Percentiles rank a stretch among this genome's conserved stretches.
These are phyloP conservation scores for Melanaphis sacchari DNA, from an alignment of 1,140 invertebrate genomes.

Conservation along the genomic window DNA sequence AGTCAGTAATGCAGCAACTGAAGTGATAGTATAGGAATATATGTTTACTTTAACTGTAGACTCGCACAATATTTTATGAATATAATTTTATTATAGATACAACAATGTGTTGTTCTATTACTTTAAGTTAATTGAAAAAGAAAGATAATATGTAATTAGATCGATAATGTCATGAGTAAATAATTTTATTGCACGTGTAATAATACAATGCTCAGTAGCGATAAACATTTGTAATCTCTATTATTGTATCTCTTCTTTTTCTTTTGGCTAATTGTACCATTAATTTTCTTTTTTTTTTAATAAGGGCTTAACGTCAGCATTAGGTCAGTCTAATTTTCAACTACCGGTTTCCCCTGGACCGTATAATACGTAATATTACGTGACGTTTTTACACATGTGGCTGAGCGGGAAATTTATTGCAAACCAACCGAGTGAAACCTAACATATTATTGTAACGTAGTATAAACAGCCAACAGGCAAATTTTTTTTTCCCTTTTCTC, in stretches of 20 bases:
- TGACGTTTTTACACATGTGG: not conserved
- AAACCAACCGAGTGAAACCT: slow-evolving; percentile 11
- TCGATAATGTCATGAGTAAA: not conserved
- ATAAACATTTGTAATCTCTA: not conserved
- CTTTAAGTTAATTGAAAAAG: not conserved
- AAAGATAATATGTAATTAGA: not conserved
- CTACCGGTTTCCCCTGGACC: not conserved
- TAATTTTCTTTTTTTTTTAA: not conserved
- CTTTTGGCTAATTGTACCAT: not conserved
- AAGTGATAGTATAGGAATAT: not conserved
- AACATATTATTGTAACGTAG: not conserved
- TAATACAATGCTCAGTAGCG: not conserved
- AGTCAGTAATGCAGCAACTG: not conserved
- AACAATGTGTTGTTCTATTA: not conserved
- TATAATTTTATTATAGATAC: not conserved
- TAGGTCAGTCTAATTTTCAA: slow-evolving; percentile 8
- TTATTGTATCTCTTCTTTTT: not conserved
- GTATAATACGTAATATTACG: not conserved
- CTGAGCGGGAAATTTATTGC: slow-evolving; percentile 25
- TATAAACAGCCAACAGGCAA: not conserved
- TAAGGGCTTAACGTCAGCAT: not conserved
- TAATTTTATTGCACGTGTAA: not conserved
- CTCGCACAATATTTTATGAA: not conserved
- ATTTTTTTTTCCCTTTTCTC: slow-evolving; percentile 19
- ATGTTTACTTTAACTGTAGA: not conserved